Conservation (phyloP, 2,888 invertebrate genomes). For the Lissocephala sabroskyi region DNA sequence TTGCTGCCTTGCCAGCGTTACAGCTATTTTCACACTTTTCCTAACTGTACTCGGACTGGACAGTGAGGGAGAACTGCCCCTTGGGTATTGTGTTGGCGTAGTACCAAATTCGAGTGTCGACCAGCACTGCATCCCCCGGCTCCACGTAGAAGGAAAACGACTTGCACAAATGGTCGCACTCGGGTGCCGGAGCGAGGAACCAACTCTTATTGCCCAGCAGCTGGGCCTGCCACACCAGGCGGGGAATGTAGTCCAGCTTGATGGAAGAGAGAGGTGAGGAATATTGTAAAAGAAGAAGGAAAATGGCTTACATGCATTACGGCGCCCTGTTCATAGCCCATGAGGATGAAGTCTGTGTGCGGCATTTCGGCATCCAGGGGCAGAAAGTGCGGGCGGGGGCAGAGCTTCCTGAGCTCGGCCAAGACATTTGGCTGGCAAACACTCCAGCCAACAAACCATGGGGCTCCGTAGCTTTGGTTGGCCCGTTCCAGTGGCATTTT, state of each 20-base stretch:
- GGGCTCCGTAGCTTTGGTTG: constrained; percentile 75
- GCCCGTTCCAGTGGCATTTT: constrained; percentile 81
- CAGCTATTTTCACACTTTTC: no score
- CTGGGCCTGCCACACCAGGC: constrained; percentile 96
- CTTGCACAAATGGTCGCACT: constrained; percentile 85
- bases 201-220: constrained; percentile 89
- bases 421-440: constrained; percentile 90
- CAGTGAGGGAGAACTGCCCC: constrained; percentile 87
- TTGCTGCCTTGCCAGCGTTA: no score
- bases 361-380: constrained; percentile 92
- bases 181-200: constrained; percentile 87
- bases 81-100: constrained; percentile 88
- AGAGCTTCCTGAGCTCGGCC: constrained; percentile 81
- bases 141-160: constrained; percentile 84
- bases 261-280: no score
- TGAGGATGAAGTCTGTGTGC: constrained; percentile 90
- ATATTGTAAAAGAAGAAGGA: constrained; percentile 2
- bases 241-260: constrained; percentile 91
- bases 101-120: constrained; percentile 94
- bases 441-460: constrained; percentile 95
- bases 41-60: constrained; percentile 92
- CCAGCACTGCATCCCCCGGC: constrained; percentile 90
- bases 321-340: constrained; percentile 92
- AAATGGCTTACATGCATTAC: constrained; percentile 86
- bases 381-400: constrained; percentile 87